phyloP scores from a whole-genome alignment of 2,113 vertebrate genomes.

The Callaeas wilsoni region DNA sequence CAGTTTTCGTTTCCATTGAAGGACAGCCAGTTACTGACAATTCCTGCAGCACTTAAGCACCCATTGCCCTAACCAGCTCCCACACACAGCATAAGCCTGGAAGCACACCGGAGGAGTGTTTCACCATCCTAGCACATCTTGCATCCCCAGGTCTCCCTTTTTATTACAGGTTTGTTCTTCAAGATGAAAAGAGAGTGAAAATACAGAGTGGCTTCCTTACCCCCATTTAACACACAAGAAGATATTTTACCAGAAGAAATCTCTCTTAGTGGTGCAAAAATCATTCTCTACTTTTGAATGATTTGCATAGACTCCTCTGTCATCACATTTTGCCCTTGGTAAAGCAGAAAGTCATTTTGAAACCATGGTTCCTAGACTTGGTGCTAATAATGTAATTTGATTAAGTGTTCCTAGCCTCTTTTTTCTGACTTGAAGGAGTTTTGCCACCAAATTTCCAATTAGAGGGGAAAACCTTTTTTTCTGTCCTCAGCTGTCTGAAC shows the following conservation, averaged over 20 bases:
- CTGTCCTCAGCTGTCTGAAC: background rate
- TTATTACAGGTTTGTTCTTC: background rate
- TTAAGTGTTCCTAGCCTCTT: constrained; percentile 23
- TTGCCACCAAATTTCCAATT: constrained; percentile 25
- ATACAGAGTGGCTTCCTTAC: background rate
- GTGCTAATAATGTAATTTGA: constrained; percentile 27
- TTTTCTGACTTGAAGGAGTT: constrained; percentile 32
- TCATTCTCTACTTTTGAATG: background rate
- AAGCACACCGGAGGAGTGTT: background rate
- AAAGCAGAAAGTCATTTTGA: constrained; percentile 2
- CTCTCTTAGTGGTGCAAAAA: background rate
- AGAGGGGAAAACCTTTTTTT: background rate
- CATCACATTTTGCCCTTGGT: background rate
- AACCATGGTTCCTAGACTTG: constrained; percentile 10
- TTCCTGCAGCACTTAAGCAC: background rate
- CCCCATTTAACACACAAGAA: background rate
- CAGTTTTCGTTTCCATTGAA: background rate
- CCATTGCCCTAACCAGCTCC: background rate
- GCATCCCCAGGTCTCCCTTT: background rate
- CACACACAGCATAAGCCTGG: accelerated
- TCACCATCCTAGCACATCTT: background rate
- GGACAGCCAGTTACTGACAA: background rate
- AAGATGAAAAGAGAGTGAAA: background rate
- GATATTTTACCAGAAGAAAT: background rate
- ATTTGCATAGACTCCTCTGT: background rate